Percentiles rank a stretch among this genome's conserved stretches.
phyloP scores from a whole-genome alignment of 2,113 vertebrate genomes.

The Lucifuga dentata region DNA sequence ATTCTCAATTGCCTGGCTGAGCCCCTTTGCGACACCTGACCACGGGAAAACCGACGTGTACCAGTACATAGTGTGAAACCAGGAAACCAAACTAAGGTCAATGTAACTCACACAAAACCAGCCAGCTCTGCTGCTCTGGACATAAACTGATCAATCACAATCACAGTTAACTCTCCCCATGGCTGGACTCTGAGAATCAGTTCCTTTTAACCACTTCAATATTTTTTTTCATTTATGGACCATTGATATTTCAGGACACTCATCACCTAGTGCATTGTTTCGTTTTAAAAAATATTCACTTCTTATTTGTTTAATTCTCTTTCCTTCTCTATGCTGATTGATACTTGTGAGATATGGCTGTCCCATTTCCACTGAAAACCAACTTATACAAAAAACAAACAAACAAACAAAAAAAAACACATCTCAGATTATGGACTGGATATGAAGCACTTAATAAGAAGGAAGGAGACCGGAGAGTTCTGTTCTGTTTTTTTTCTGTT shows the following conservation, averaged over 20 bases:
- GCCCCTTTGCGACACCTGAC: slow-evolving; percentile 93
- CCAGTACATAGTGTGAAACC: slow-evolving; percentile 96
- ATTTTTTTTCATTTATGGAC: slow-evolving; percentile 35
- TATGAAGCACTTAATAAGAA: slow-evolving; percentile 13
- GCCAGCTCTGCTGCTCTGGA: slow-evolving; percentile 27
- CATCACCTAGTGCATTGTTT: not conserved
- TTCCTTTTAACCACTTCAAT: slow-evolving; percentile 37
- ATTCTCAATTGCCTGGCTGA: slow-evolving; percentile 96
- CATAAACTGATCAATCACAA: slow-evolving; percentile 27
- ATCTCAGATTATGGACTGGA: not conserved
- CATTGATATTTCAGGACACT: slow-evolving; percentile 49
- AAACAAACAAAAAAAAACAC: not conserved
- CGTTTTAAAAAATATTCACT: slow-evolving; percentile 13
- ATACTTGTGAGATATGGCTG: slow-evolving; percentile 31
- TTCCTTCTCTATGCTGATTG: slow-evolving; percentile 48
- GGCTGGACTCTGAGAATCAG: slow-evolving; percentile 45
- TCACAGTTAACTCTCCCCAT: not conserved
- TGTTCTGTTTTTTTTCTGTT: slow-evolving; percentile 20
- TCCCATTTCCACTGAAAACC: not conserved
- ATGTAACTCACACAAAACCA: not conserved
- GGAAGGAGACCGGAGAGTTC: slow-evolving; percentile 12
- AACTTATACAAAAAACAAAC: not conserved
- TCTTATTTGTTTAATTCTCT: slow-evolving; percentile 17
- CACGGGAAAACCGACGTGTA: slow-evolving; percentile 96
- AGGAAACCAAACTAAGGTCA: slow-evolving; percentile 6